These are phyloP conservation scores for Limnephilus lunatus DNA, from an alignment of 2,888 invertebrate genomes.

Conservation along the genomic window DNA sequence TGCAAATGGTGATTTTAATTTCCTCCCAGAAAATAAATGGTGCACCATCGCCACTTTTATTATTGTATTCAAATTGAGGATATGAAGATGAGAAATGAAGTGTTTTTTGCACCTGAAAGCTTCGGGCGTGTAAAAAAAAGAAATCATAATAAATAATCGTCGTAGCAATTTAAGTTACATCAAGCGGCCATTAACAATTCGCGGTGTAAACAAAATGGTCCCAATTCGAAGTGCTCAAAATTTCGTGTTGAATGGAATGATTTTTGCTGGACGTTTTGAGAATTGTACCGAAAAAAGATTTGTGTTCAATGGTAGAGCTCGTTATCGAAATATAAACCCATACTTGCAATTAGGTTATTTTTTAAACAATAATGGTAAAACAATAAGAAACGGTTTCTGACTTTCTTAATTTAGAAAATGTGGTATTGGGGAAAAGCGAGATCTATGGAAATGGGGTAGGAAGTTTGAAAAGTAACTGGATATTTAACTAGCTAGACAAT, in stretches of 20 bases:
- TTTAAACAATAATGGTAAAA: too few species aligned
- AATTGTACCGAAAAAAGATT: not conserved
- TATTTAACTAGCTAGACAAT: too few species aligned
- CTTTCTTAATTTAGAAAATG: too few species aligned
- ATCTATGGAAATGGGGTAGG: too few species aligned
- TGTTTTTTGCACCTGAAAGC: conserved; percentile 2
- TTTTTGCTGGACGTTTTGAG: not conserved
- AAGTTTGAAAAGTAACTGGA: too few species aligned
- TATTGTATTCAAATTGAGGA: conserved; percentile 40
- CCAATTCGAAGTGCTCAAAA: not conserved
- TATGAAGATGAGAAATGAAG: conserved; percentile 31
- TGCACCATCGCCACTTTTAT: not conserved
- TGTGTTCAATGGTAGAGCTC: not conserved
- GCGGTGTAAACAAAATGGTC: too few species aligned
- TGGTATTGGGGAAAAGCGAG: too few species aligned
- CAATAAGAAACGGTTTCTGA: too few species aligned
- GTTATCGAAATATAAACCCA: not conserved
- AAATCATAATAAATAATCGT: conserved; percentile 14
- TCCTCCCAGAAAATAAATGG: conserved; percentile 21
- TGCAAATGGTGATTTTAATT: conserved; percentile 43
- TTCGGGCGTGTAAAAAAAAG: not conserved
- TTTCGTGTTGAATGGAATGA: not conserved
- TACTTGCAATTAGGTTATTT: not conserved
- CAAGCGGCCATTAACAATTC: not conserved
- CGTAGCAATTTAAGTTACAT: conserved; percentile 8